Evolutionary conservation across 2,797 vertebrate genomes (phyloP).

Genomic region (Enoplosus armatus): DNA sequence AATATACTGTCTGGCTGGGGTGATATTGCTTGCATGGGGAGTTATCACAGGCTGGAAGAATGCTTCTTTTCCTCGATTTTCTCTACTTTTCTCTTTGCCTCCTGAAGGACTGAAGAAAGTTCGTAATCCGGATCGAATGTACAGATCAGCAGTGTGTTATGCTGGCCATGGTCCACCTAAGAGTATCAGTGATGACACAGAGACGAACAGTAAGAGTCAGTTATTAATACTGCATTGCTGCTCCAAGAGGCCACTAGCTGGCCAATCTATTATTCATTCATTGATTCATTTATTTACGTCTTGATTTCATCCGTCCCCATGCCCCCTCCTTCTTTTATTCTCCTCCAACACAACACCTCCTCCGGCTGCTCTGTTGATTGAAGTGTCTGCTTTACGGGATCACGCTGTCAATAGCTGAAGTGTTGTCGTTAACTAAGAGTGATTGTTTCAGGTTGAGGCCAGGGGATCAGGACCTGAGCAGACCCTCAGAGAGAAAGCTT

Average conservation of each 20-base stretch:
- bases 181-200: conserved; percentile 92
- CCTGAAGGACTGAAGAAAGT: conserved; percentile 93
- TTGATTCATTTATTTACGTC: conserved; percentile 90
- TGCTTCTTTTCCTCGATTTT: conserved; percentile 86
- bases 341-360: conserved; percentile 79
- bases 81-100: conserved; percentile 88
- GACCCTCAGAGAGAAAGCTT: conserved; percentile 80
- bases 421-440: conserved; percentile 88
- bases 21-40: conserved; percentile 75
- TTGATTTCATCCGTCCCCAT: conserved; percentile 84
- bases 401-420: conserved; percentile 87
- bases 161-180: conserved; percentile 90
- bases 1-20: conserved; percentile 66
- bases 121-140: conserved; percentile 93
- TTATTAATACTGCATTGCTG: conserved; percentile 90
- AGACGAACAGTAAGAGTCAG: conserved; percentile 91
- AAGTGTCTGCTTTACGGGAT: conserved; percentile 88
- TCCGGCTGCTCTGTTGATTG: conserved; percentile 85
- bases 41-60: conserved; percentile 76
- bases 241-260: conserved; percentile 85
- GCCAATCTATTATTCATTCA: conserved; percentile 90
- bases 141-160: conserved; percentile 91
- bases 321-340: conserved; percentile 59
- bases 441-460: conserved; percentile 85
- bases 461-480: conserved; percentile 83